Conservation (phyloP, 2,113 vertebrate species). For the Xiphophorus maculatus region DNA sequence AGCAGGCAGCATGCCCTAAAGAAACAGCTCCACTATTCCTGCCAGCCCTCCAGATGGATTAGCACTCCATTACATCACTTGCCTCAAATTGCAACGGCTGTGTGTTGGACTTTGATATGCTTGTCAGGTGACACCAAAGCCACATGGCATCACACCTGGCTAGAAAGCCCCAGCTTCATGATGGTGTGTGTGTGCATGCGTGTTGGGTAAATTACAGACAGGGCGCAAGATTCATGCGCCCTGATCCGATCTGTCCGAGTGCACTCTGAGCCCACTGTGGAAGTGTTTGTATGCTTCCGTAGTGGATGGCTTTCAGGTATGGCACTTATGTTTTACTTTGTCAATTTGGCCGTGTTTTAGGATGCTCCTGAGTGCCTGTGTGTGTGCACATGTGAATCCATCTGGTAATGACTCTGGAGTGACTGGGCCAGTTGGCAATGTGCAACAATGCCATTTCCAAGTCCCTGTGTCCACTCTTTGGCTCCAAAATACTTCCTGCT, state of each 20-base stretch:
- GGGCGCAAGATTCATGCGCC: slow-evolving; percentile 20
- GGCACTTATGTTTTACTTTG: slow-evolving; percentile 12
- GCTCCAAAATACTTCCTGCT: slow-evolving; percentile 22
- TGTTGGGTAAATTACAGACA: slow-evolving; percentile 37
- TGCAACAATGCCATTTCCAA: slow-evolving; percentile 56
- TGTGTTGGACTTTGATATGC: slow-evolving; percentile 46
- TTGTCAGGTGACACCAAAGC: slow-evolving; percentile 50
- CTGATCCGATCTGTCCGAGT: slow-evolving; percentile 37
- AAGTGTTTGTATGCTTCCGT: slow-evolving; percentile 23
- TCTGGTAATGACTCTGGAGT: slow-evolving; percentile 67
- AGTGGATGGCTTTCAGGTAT: slow-evolving; percentile 54
- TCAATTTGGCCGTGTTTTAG: slow-evolving; percentile 24
- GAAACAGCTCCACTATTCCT: slow-evolving; percentile 42
- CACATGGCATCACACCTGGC: slow-evolving; percentile 32
- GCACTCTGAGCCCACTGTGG: slow-evolving; percentile 5
- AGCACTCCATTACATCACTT: slow-evolving; percentile 57
- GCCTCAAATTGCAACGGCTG: slow-evolving; percentile 13
- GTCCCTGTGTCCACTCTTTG: slow-evolving; percentile 51
- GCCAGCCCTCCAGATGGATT: slow-evolving; percentile 57
- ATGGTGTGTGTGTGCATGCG: slow-evolving; percentile 2
- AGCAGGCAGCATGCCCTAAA: slow-evolving; percentile 58
- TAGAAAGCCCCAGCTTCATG: slow-evolving; percentile 21
- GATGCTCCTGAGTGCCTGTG: slow-evolving; percentile 17
- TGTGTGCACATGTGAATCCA: slow-evolving; percentile 53
- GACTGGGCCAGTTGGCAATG: slow-evolving; percentile 67